Base-by-base conservation (phyloP, 2,888 invertebrate genomes). In the Belgica antarctica region DNA sequence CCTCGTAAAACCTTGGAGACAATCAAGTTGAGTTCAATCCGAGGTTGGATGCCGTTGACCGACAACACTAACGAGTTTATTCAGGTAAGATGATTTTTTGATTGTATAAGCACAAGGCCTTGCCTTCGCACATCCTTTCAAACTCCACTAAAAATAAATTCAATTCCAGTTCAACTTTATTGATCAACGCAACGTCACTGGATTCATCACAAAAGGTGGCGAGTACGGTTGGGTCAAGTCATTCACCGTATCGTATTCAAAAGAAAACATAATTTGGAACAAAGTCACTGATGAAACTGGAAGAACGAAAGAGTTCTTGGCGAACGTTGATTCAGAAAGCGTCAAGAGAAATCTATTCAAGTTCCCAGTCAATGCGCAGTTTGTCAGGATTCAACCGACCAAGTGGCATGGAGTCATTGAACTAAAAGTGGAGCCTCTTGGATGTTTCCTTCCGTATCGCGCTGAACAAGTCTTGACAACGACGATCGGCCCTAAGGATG, bases 401-500 rank as follows among this genome's bases (percentile, higher is more conserved):
- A 86, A 86, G 68, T 94, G 92, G 92, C 83, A 87, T 46, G 80
- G 85, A 2, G 85, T 83, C 72, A 88, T 93, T 31, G 89, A 89
- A 73, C 81, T 94, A 78, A 84, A 87, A 71, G 79, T 88, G 0
- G 92, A 94, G 75, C 84, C 93, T 0, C 81, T 87, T 12, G 94
- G 94, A 4, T 94, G 94, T 76, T 92, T 84, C 74, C 80, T 85
- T 73, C 86, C 88, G 1, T 91, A 91, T 77, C 82, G 86, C 86
- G 15, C 41, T n/a, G 41, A 12, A 41, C 17, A 52, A 52, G 52
- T 22, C 2, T 17, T 17, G 4, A 28, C 10, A n/a, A 46, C 46
- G 3, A 52, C 66, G 59, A 22, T 31, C 0, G 5, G 22, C 7
- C 36, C 65, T 7, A 2, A 36, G 27, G 17, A 34, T 12, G 61